Percentiles rank a stretch among this genome's conserved stretches.
These are phyloP conservation scores for Arge pagana DNA, from an alignment of 2,888 invertebrate species.

Conservation along the genomic window DNA sequence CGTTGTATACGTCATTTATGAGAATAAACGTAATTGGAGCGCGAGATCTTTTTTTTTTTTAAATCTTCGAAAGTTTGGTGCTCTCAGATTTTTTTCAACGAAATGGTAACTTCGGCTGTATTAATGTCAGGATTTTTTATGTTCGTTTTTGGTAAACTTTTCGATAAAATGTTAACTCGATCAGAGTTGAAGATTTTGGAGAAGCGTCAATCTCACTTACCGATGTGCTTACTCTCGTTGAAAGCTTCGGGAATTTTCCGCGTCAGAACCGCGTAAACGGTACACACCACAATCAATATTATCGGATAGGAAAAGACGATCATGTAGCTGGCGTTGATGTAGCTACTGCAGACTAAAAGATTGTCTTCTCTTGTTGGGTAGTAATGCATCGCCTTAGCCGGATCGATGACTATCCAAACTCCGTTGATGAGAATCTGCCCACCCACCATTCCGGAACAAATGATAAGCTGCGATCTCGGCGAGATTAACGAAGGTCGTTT, in stretches of 20 bases:
- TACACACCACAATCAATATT: constrained; percentile 87
- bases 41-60: too few relatives aligned
- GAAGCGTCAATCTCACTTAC: constrained; percentile 64
- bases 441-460: constrained; percentile 84
- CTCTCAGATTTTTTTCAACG: too few relatives aligned
- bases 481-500: constrained; percentile 93
- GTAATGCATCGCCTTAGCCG: constrained; percentile 87
- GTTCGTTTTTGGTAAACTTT: too few relatives aligned
- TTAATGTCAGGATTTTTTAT: too few relatives aligned
- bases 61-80: too few relatives aligned
- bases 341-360: constrained; percentile 89
- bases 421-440: constrained; percentile 90
- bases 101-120: too few relatives aligned
- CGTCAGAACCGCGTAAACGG: constrained; percentile 93
- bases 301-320: constrained; percentile 94
- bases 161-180: too few relatives aligned
- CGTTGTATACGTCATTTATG: too few relatives aligned
- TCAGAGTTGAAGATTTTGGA: too few relatives aligned
- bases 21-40: too few relatives aligned
- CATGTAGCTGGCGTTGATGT: constrained; percentile 92
- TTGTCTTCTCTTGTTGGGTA: constrained; percentile 92
- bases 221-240: constrained; percentile 97
- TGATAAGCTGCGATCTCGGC: constrained; percentile 85
- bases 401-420: constrained; percentile 90
- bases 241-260: constrained; percentile 98